phyloP scores from a whole-genome alignment of 2,888 invertebrate species.

The Thera britannica region DNA sequence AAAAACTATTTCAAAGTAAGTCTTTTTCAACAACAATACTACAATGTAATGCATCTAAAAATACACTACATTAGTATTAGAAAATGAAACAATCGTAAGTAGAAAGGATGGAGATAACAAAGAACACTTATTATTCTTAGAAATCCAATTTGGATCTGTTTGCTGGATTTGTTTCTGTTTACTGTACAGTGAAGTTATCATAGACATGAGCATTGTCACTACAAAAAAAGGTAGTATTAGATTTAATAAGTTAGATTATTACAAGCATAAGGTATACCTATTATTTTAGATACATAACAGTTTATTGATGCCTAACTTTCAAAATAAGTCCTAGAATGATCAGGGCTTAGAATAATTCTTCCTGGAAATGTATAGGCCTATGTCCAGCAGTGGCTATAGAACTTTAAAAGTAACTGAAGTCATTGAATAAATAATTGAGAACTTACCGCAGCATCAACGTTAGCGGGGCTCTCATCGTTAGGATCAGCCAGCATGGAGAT shows the following conservation, averaged over 20 bases:
- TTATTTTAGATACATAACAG: too few relatives aligned
- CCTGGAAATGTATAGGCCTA: too few relatives aligned
- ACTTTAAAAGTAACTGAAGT: not conserved
- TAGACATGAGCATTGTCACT: not conserved
- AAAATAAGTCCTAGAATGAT: too few relatives aligned
- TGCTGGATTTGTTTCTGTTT: constrained; percentile 2
- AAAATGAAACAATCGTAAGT: not conserved
- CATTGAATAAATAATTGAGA: not conserved
- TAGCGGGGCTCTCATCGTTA: constrained; percentile 99
- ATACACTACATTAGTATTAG: not conserved
- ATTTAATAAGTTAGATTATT: too few relatives aligned
- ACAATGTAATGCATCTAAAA: too few relatives aligned
- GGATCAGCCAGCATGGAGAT: constrained; percentile 99
- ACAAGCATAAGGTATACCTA: too few relatives aligned
- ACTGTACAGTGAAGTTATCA: not conserved
- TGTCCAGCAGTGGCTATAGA: not conserved
- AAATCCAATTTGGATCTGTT: not conserved
- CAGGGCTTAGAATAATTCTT: too few relatives aligned
- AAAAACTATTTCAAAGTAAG: too few relatives aligned
- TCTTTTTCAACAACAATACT: too few relatives aligned
- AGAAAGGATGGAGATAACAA: constrained; percentile 12
- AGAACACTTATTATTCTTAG: not conserved
- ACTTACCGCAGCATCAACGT: constrained; percentile 99
- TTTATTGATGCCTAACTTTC: too few relatives aligned
- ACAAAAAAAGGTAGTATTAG: not conserved